These are phyloP conservation scores for Rhynchotus rufescens DNA, from an alignment of 2,797 vertebrate genomes.

Conservation along the genomic window DNA sequence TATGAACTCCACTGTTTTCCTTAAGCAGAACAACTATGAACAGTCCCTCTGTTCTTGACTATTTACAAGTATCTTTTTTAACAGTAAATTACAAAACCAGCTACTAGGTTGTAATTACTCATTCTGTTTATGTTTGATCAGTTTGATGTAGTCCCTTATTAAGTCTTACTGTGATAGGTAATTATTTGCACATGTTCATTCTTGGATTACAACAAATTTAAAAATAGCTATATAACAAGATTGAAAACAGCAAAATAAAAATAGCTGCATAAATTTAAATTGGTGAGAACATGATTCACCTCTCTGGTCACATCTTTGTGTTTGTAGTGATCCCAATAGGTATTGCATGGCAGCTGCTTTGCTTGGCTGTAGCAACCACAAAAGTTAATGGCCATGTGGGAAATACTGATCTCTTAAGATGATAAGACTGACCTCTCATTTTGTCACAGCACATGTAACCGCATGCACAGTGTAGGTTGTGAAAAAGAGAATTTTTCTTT, in stretches of 20 bases:
- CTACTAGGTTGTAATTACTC: conserved; percentile 16
- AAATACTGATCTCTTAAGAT: not conserved
- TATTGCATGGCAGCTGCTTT: conserved; percentile 6
- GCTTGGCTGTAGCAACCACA: not conserved
- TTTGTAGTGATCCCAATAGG: conserved; percentile 18
- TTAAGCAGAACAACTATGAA: not conserved
- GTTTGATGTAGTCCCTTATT: conserved; percentile 46
- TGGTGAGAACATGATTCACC: conserved; percentile 20
- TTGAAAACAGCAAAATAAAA: not conserved
- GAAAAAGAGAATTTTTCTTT: not conserved
- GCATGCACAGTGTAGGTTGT: not conserved
- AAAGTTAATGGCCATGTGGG: not conserved
- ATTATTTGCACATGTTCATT: conserved; percentile 60
- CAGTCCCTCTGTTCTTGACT: not conserved
- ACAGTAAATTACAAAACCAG: conserved; percentile 3
- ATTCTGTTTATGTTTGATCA: conserved; percentile 31
- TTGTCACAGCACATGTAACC: not conserved
- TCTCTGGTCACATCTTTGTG: conserved; percentile 39
- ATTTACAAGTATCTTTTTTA: not conserved
- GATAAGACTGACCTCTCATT: fast-evolving
- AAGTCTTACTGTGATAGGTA: conserved; percentile 23
- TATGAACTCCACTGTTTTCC: not conserved
- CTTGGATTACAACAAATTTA: not conserved
- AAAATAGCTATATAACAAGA: conserved; percentile 3
- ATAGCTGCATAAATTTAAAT: conserved; percentile 43